A percentile compares a stretch with the other conserved stretches of the same genome.
Evolutionary conservation across 2,113 vertebrate genomes (phyloP).

Genomic region (Dolichotis patagonum): DNA sequence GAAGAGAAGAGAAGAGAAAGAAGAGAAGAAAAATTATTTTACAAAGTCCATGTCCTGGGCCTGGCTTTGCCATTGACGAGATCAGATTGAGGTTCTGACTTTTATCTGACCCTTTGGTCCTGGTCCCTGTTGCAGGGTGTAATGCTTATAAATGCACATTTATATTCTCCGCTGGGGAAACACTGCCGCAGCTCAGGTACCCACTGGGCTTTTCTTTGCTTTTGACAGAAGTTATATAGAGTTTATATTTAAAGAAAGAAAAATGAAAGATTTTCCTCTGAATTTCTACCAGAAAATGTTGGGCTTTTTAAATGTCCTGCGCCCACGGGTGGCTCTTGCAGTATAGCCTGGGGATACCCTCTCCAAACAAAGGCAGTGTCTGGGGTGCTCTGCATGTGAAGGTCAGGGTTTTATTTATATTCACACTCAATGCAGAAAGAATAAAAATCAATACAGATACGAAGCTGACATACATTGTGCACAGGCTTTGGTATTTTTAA

Average conservation of each 20-base stretch:
- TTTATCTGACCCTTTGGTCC: background rate
- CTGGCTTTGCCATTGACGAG: background rate
- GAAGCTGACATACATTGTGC: conserved; percentile 31
- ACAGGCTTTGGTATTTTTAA: conserved; percentile 26
- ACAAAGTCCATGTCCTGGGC: background rate
- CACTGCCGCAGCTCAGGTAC: conserved; percentile 15
- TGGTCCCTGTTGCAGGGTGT: background rate
- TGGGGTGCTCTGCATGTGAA: conserved; percentile 42
- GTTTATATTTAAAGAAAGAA: conserved; percentile 73
- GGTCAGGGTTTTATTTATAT: conserved; percentile 72
- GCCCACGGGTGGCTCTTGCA: background rate
- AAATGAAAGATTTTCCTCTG: conserved; percentile 60
- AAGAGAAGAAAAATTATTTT: too few species aligned
- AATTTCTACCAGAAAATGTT: conserved; percentile 67
- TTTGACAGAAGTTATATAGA: conserved; percentile 59
- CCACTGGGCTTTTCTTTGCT: conserved; percentile 73
- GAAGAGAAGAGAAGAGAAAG: too few species aligned
- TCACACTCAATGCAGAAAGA: conserved; percentile 69
- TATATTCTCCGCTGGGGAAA: conserved; percentile 50
- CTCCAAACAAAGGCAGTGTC: conserved; percentile 56
- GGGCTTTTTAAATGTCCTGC: conserved; percentile 22
- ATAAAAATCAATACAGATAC: conserved; percentile 70
- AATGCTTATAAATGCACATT: conserved; percentile 25
- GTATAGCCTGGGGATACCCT: background rate
- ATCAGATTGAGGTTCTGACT: background rate